Evolutionary conservation across 2,113 vertebrate species (phyloP), one percentile per base, ranked within the genome.

Genomic region (Upupa epops): DNA sequence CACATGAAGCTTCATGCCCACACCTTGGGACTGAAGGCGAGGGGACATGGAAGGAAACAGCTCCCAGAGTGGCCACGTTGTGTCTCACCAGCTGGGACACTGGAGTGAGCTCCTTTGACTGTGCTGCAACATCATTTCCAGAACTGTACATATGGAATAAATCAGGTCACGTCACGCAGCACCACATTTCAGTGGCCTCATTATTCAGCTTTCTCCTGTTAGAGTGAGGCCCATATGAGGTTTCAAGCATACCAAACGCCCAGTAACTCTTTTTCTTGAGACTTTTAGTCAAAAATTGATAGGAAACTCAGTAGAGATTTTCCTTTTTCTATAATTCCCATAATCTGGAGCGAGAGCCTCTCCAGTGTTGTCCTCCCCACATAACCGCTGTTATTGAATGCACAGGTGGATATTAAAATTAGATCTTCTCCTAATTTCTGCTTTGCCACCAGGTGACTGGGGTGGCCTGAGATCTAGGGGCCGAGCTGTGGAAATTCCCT

Each of bases 1-100:
- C 64, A 15, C 1, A 2, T 1, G 2, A 32, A 25, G 31, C 9
- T 56, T 29, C 9, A 2, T 51, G 48, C 13, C 19, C 37, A 3
- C 9, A 4, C 46, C 77, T 60, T 14, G 45, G 71, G 55, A 5
- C 11, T 8, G 37, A 69, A 79, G 37, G 13, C 2, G 15, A 86
- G 13, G 45, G 65, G 36, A 25, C 1, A 1, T 55, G 51, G 37
- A 80, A 60, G 24, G 29, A 78, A 84, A 48, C 3, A 49, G 36
- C 12, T 79, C 34, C 34, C 0, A 3, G 28, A 20, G 54, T 0
- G 1, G 19, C n/a, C 54, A 17, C 1, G 0, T 37, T 48, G 25
- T 29, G 24, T 32, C 74, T 34, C 31, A 9, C 31, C 2, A 1
- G 25, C 52, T 0, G 0, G 42, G 84, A 63, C 1, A 6, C 0